A percentile compares a stretch with the other conserved stretches of the same genome.
Conservation (phyloP, 2,888 invertebrate genomes). For the Oxytorus armatus region DNA sequence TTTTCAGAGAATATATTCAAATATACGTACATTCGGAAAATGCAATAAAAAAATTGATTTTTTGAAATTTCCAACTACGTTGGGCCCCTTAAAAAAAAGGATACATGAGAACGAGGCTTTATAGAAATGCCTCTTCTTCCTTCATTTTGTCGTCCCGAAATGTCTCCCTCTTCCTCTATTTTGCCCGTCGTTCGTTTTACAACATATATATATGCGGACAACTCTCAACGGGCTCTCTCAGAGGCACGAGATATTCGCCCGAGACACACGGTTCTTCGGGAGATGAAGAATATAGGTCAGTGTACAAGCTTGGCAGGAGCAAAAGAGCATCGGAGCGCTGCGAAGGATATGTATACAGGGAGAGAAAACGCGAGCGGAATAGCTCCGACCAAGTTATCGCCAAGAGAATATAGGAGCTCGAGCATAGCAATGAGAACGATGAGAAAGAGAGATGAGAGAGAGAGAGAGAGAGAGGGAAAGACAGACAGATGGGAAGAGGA, state of each 20-base stretch:
- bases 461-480: slow-evolving; percentile 80
- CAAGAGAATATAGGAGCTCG: slow-evolving; percentile 18
- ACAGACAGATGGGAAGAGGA: slow-evolving; percentile 71
- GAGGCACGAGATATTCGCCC: slow-evolving; percentile 66
- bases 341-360: slow-evolving; percentile 35
- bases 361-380: slow-evolving; percentile 42
- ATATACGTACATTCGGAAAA: no score
- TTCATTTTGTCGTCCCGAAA: slow-evolving; percentile 10
- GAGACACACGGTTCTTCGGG: slow-evolving; percentile 79
- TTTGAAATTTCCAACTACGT: no score
- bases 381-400: slow-evolving; percentile 26
- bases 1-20: no score
- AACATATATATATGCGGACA: background rate
- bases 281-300: slow-evolving; percentile 82
- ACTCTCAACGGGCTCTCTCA: slow-evolving; percentile 50
- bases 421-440: slow-evolving; percentile 43
- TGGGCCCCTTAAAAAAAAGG: background rate
- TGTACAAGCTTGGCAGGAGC: slow-evolving; percentile 82
- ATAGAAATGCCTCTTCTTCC: slow-evolving; percentile 1
- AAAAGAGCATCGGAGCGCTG: slow-evolving; percentile 74
- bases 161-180: slow-evolving; percentile 1
- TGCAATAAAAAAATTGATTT: no score
- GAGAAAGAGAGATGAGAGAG: slow-evolving; percentile 76
- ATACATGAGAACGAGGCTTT: slow-evolving; percentile 18
- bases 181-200: slow-evolving; percentile 7